Base-by-base conservation (phyloP, 2,113 vertebrate genomes). In the Mesoclemmys tuberculata region DNA sequence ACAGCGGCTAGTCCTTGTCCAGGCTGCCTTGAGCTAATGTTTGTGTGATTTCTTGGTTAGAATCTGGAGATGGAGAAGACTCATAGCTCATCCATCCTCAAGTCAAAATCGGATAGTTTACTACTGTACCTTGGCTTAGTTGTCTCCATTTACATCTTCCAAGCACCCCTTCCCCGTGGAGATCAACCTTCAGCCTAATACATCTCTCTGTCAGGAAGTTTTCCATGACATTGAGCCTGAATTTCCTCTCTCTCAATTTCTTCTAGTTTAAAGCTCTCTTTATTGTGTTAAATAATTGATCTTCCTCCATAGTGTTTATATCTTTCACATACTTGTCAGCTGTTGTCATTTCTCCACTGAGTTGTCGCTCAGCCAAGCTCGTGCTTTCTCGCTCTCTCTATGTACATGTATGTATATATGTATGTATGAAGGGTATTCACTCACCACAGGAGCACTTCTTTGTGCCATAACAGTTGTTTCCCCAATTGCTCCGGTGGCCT, bases 301-400 rank as follows among this genome's bases (percentile, higher is more conserved):
- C 89, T 93, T 27, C 89, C 93, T 49, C 41, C 55, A 55, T 93
- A 49, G 49, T 93, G 44, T 46, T 84, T 84, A 29, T 4, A 56
- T 24, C 83, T 92, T 93, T 92, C 31, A 88, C 77, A 84, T 92
- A 93, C 80, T 91, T 86, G 11, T 93, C 94, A 46, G 41, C 21
- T 91, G 0, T 82, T 93, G 41, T 90, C 35, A 64, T 26, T 96
- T 86, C 4, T 64, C 31, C 26, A 58, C 51, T 49, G 58, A 87
- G 29, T 46, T 86, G 54, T 87, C 55, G 64, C 14, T 90, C 49
- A 87, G 87, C 18, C 80, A 92, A 89, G 31, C 29, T 80, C n/a
- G n/a, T n/a, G n/a, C n/a, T n/a, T n/a, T n/a, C n/a, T n/a, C n/a
- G n/a, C n/a, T n/a, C n/a, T n/a, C n/a, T n/a, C n/a, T n/a, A n/a